phyloP scores from a whole-genome alignment of 2,113 vertebrate species.

The Monopterus albus region DNA sequence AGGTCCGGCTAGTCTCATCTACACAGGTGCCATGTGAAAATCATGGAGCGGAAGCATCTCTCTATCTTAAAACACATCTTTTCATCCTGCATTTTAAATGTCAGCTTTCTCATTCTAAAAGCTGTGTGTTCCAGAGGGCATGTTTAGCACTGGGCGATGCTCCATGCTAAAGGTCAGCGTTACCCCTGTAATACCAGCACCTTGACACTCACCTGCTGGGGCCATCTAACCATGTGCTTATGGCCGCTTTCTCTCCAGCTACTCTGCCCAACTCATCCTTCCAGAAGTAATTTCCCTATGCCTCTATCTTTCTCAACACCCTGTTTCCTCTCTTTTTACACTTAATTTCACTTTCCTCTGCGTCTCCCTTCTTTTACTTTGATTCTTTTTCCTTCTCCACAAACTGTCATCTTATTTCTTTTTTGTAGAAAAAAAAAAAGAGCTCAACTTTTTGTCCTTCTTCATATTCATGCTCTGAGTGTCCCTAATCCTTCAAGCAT shows the following conservation, averaged over 20 bases:
- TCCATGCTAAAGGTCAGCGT: slow-evolving; percentile 51
- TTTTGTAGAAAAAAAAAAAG: background rate
- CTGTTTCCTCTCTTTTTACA: slow-evolving; percentile 20
- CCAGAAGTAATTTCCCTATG: slow-evolving; percentile 21
- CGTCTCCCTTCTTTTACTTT: slow-evolving; percentile 1
- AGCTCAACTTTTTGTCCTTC: slow-evolving; percentile 44
- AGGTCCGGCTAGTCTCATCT: slow-evolving; percentile 41
- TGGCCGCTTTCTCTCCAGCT: slow-evolving; percentile 14
- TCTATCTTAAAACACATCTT: slow-evolving; percentile 10
- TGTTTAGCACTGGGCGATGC: slow-evolving; percentile 34
- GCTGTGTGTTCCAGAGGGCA: slow-evolving; percentile 31
- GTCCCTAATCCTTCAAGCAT: slow-evolving; percentile 59
- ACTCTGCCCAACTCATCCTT: slow-evolving; percentile 14
- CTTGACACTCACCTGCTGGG: slow-evolving; percentile 56
- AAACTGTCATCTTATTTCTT: slow-evolving; percentile 1
- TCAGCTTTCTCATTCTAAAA: slow-evolving; percentile 54
- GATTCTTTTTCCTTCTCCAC: background rate
- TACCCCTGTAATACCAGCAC: slow-evolving; percentile 42
- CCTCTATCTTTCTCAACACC: background rate
- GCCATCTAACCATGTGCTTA: slow-evolving; percentile 37
- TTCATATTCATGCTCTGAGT: slow-evolving; percentile 50
- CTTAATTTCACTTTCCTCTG: slow-evolving; percentile 20
- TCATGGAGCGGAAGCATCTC: background rate
- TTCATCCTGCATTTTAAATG: slow-evolving; percentile 45
- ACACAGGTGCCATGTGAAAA: slow-evolving; percentile 22